A percentile compares a stretch with the other conserved stretches of the same genome.
Conservation (phyloP, 2,888 invertebrate genomes). For the Troides oblongomaculatus region DNA sequence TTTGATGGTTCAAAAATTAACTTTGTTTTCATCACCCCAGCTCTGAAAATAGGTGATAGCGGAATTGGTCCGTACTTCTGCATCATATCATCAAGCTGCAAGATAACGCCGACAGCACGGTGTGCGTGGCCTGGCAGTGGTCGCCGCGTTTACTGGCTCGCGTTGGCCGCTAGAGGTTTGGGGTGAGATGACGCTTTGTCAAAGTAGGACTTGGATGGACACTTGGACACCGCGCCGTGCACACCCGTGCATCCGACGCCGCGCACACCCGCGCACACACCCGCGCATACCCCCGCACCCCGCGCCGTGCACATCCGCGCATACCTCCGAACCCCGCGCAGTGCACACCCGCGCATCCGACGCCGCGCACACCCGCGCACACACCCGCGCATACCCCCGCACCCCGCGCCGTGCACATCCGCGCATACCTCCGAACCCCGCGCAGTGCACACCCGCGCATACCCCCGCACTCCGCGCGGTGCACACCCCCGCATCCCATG, state of each 20-base stretch:
- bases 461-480: neutral
- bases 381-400: neutral
- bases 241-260: constrained; percentile 3
- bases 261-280: neutral
- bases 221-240: neutral
- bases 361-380: neutral
- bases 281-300: neutral
- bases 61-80: too few relatives aligned
- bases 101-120: too few relatives aligned
- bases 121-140: too few relatives aligned
- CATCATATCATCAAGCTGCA: too few relatives aligned
- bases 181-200: too few relatives aligned
- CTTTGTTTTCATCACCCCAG: too few relatives aligned
- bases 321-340: neutral
- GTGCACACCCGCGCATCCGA: neutral
- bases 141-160: too few relatives aligned
- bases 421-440: too few relatives aligned
- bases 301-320: neutral
- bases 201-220: too few relatives aligned
- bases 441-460: neutral
- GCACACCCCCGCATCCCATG: neutral
- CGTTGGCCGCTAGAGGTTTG: too few relatives aligned
- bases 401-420: constrained; percentile 5
- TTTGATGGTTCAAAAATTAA: too few relatives aligned
- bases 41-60: too few relatives aligned